These are phyloP conservation scores for Cordilura impudica DNA, from an alignment of 2,888 invertebrate genomes.

Conservation along the genomic window DNA sequence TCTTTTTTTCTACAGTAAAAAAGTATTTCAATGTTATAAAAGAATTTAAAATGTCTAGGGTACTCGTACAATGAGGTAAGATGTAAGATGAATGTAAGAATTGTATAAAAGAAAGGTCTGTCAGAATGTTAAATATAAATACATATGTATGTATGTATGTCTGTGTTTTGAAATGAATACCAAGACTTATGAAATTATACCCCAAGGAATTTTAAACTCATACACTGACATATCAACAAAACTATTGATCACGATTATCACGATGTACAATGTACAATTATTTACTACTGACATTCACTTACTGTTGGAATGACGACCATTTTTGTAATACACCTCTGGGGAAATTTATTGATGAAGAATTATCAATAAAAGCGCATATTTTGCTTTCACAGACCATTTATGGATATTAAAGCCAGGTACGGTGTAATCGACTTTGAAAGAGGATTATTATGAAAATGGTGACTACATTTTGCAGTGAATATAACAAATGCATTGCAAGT, in stretches of 20 bases:
- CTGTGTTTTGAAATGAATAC: conserved; percentile 9
- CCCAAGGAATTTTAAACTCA: conserved; percentile 24
- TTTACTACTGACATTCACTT: neutral
- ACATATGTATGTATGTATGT: neutral
- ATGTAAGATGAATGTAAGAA: neutral
- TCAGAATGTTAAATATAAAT: neutral
- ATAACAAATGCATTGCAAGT: too few species aligned
- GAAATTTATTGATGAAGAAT: neutral
- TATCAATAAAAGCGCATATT: neutral
- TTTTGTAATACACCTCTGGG: neutral
- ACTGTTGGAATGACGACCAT: neutral
- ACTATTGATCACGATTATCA: conserved; percentile 25
- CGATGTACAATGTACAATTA: neutral
- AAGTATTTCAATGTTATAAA: conserved; percentile 22
- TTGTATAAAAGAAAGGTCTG: neutral
- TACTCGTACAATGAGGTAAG: neutral
- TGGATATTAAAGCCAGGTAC: conserved; percentile 1
- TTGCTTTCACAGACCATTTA: neutral
- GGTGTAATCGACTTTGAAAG: neutral
- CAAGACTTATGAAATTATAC: conserved; percentile 27
- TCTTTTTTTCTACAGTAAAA: neutral
- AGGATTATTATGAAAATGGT: neutral
- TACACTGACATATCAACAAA: neutral
- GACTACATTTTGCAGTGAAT: too few species aligned
- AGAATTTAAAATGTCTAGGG: conserved; percentile 24